Evolutionary conservation across 2,888 invertebrate genomes (phyloP).

Genomic region (Amphimallon solstitiale): DNA sequence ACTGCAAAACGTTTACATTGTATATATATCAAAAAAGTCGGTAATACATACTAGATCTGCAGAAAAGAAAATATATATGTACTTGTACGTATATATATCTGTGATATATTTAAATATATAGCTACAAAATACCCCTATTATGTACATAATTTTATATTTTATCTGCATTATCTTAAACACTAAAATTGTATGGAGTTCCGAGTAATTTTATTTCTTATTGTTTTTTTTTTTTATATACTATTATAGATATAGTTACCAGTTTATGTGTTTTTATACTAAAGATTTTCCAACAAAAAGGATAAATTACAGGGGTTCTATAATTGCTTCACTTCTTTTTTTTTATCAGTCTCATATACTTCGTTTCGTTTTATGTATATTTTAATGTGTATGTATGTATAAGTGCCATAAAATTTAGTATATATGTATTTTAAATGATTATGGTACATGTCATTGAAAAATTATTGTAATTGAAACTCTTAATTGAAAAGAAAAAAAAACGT

Average conservation of each 20-base stretch:
- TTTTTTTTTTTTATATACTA: slow-evolving; percentile 40
- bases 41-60: slow-evolving; percentile 43
- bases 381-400: too few relatives aligned
- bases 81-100: slow-evolving; percentile 48
- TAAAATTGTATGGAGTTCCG: slow-evolving; percentile 30
- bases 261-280: slow-evolving; percentile 32
- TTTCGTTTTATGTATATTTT: too few relatives aligned
- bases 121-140: slow-evolving; percentile 44
- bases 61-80: slow-evolving; percentile 31
- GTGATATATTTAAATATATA: slow-evolving; percentile 54
- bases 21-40: slow-evolving; percentile 21
- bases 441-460: slow-evolving; percentile 16
- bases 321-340: too few relatives aligned
- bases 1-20: not conserved
- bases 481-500: not conserved
- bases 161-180: slow-evolving; percentile 28
- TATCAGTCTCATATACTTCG: too few relatives aligned
- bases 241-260: slow-evolving; percentile 50
- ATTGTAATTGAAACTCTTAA: not conserved
- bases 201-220: slow-evolving; percentile 31
- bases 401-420: slow-evolving; percentile 35
- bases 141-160: slow-evolving; percentile 44
- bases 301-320: slow-evolving; percentile 3
- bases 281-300: not conserved
- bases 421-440: slow-evolving; percentile 30